Conservation (phyloP, 1,140 invertebrate genomes). For the Cotesia chilonis region DNA sequence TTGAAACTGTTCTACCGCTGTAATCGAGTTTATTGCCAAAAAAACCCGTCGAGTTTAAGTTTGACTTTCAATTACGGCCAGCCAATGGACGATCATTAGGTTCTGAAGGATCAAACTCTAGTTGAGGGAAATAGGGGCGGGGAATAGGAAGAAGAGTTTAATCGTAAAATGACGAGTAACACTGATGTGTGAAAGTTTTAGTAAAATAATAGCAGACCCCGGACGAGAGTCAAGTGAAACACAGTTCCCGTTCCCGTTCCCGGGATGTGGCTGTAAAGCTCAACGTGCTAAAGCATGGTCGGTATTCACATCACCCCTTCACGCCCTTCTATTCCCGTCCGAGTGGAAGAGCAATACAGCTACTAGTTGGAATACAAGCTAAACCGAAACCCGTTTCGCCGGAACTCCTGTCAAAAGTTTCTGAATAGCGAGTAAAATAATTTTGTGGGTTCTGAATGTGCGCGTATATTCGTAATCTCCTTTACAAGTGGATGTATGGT, state of each 20-base stretch:
- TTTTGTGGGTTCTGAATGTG: constrained; percentile 50
- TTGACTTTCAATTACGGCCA: no score
- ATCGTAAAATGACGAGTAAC: no score
- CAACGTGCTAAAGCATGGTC: constrained; percentile 29
- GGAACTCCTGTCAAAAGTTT: constrained; percentile 42
- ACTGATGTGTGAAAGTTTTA: constrained; percentile 11
- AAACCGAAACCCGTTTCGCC: constrained; percentile 17
- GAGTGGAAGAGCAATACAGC: no score
- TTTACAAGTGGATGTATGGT: constrained; percentile 29
- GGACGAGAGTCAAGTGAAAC: constrained; percentile 20
- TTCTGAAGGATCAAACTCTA: no score
- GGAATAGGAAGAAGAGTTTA: no score
- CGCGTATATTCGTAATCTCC: constrained; percentile 33
- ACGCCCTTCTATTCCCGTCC: constrained; percentile 7
- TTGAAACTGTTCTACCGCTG: no score
- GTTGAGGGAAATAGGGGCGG: no score
- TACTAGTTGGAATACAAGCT: no score
- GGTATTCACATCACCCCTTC: constrained; percentile 32
- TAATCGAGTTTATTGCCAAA: no score
- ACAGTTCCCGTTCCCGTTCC: constrained; percentile 12
- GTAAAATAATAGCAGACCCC: not conserved
- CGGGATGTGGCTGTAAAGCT: constrained; percentile 22
- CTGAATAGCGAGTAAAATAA: constrained; percentile 51
- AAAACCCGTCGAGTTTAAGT: no score
- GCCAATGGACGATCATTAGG: no score